These are phyloP conservation scores for Cynocephalus volans DNA, from an alignment of 2,113 vertebrate species.

Conservation along the genomic window DNA sequence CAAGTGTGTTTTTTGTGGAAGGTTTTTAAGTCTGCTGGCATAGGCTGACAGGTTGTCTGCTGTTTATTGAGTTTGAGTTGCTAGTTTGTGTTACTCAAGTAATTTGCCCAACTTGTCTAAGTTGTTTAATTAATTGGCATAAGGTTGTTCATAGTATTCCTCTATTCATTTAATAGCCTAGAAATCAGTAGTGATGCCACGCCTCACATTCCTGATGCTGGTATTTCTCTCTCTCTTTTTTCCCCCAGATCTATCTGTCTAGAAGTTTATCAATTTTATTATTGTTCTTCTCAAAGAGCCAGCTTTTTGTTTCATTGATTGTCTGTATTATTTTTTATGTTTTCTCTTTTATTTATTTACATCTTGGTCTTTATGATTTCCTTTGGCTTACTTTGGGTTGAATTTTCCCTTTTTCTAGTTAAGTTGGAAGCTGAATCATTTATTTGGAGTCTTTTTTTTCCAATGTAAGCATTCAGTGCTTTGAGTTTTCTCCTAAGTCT, in stretches of 20 bases:
- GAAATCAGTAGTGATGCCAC: no score
- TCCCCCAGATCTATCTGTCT: no score
- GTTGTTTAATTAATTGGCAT: no score
- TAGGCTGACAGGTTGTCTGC: accelerated
- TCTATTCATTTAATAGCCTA: no score
- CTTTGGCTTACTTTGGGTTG: no score
- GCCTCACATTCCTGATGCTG: no score
- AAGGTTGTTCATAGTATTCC: accelerated
- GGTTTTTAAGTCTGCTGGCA: accelerated
- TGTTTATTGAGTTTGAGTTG: accelerated
- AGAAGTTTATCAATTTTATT: accelerated
- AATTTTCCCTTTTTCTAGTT: neutral
- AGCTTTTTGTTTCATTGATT: no score
- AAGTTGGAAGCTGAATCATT: neutral
- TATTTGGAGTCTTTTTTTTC: neutral
- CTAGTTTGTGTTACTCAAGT: neutral
- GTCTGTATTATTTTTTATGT: neutral
- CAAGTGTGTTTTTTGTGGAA: neutral
- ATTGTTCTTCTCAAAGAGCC: neutral
- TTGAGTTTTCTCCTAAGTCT: neutral
- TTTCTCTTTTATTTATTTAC: no score
- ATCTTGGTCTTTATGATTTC: neutral
- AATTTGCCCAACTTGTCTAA: accelerated
- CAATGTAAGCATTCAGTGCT: neutral
- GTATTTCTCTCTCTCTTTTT: neutral